phyloP scores from a whole-genome alignment of 2,888 invertebrate genomes.

The Iphiclides podalirius region DNA sequence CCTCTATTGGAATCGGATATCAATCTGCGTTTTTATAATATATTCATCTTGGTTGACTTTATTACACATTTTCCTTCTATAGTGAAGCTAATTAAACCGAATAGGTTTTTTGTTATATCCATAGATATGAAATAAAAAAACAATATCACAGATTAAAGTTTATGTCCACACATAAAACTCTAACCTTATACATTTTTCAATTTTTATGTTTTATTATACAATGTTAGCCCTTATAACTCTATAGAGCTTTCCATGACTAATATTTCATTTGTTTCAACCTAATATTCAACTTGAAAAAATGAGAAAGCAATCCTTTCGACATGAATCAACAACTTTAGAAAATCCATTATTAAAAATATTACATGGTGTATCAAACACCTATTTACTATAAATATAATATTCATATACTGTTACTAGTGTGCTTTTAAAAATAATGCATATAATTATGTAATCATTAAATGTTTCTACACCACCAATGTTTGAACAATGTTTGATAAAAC shows the following conservation, averaged over 20 bases:
- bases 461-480: constrained; percentile 44
- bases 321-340: constrained; percentile 63
- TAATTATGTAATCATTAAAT: constrained; percentile 34
- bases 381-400: constrained; percentile 43
- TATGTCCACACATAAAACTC: constrained; percentile 61
- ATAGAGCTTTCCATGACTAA: constrained; percentile 69
- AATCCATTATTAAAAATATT: constrained; percentile 61
- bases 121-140: constrained; percentile 44
- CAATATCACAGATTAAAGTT: constrained; percentile 60
- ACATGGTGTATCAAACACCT: constrained; percentile 47
- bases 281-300: constrained; percentile 45
- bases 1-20: too few species aligned
- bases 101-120: too few species aligned
- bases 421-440: constrained; percentile 48
- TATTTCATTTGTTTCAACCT: constrained; percentile 52
- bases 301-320: constrained; percentile 60
- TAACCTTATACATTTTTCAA: constrained; percentile 67
- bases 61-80: too few species aligned
- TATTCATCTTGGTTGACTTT: too few species aligned
- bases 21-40: too few species aligned
- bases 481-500: constrained; percentile 50
- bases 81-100: too few species aligned
- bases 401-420: constrained; percentile 45
- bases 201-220: constrained; percentile 74
- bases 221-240: constrained; percentile 59